phyloP scores from a whole-genome alignment of 2,888 invertebrate genomes.

The Notodonta dromedarius region DNA sequence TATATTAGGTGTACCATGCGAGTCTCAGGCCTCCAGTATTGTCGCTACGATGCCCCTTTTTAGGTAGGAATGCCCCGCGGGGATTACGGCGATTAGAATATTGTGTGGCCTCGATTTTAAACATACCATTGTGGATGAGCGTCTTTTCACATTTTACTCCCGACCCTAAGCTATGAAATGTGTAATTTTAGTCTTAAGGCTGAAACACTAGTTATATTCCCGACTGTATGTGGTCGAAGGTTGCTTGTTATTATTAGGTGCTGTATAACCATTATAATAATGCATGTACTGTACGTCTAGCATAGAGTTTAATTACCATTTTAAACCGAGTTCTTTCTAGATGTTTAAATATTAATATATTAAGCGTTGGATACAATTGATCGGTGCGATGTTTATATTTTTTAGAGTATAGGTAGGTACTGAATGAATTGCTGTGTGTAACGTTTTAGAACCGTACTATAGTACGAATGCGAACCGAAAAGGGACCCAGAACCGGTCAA shows the following conservation, averaged over 20 bases:
- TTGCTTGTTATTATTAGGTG: slow-evolving; percentile 58
- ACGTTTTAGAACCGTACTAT: slow-evolving; percentile 22
- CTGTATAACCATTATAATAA: slow-evolving; percentile 56
- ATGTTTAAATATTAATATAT: slow-evolving; percentile 49
- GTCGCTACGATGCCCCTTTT: slow-evolving; percentile 23
- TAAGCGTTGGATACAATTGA: slow-evolving; percentile 58
- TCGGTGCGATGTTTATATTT: slow-evolving; percentile 46
- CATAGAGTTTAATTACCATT: slow-evolving; percentile 59
- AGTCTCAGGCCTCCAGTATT: slow-evolving; percentile 24
- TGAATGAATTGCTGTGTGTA: slow-evolving; percentile 22
- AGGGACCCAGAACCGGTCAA: slow-evolving; percentile 53
- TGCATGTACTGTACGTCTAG: slow-evolving; percentile 59
- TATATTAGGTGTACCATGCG: slow-evolving; percentile 14
- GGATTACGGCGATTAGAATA: slow-evolving; percentile 62
- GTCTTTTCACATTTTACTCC: slow-evolving; percentile 46
- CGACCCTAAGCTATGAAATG: slow-evolving; percentile 81
- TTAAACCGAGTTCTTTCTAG: slow-evolving; percentile 51
- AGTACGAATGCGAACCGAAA: slow-evolving; percentile 29
- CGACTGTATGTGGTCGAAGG: slow-evolving; percentile 50
- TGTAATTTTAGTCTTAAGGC: slow-evolving; percentile 67
- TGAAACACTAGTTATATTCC: slow-evolving; percentile 37
- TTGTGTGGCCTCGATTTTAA: slow-evolving; percentile 82
- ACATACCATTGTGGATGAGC: slow-evolving; percentile 55
- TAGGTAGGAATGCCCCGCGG: slow-evolving; percentile 29
- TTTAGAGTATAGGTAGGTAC: slow-evolving; percentile 23